Percentiles rank a stretch among this genome's conserved stretches.
Evolutionary conservation across 2,888 invertebrate genomes (phyloP).

Genomic region (Sericinus montela): DNA sequence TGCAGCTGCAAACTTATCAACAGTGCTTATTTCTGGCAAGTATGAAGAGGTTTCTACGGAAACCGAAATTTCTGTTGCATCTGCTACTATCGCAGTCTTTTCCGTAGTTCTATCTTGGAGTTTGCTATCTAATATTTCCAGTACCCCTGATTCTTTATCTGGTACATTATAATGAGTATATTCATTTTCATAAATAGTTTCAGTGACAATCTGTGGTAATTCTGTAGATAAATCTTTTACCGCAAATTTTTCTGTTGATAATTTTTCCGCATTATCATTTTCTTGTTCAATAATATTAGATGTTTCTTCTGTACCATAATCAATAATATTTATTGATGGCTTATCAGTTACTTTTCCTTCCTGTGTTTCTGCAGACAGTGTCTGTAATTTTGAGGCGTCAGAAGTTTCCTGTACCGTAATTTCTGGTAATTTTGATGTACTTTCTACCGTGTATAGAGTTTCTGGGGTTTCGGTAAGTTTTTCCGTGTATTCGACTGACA

Average conservation of each 20-base stretch:
- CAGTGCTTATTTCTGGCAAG: slow-evolving; percentile 4
- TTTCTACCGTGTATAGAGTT: not conserved
- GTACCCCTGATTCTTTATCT: not conserved
- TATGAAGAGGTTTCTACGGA: slow-evolving; percentile 6
- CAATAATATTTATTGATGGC: not conserved
- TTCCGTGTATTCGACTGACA: slow-evolving; percentile 20
- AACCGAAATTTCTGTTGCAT: not conserved
- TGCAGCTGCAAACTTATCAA: not conserved
- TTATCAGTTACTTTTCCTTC: not conserved
- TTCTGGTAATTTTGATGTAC: slow-evolving; percentile 1
- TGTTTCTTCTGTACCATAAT: not conserved
- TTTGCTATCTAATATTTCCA: not conserved
- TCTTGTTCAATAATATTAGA: not conserved
- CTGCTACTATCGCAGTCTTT: slow-evolving; percentile 6
- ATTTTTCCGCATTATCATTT: not conserved
- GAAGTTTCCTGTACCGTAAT: not conserved
- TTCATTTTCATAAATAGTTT: slow-evolving; percentile 6
- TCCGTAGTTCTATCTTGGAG: not conserved
- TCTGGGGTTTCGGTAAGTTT: slow-evolving; percentile 7
- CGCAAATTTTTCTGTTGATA: not conserved
- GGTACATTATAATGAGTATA: not conserved
- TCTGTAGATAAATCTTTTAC: slow-evolving; percentile 5
- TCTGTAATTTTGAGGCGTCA: slow-evolving; percentile 6
- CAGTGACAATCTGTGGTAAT: slow-evolving; percentile 1
- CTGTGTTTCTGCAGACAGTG: not conserved